Percentiles rank a stretch among this genome's conserved stretches.
phyloP scores from a whole-genome alignment of 2,888 invertebrate genomes.

The Philaethria dido region DNA sequence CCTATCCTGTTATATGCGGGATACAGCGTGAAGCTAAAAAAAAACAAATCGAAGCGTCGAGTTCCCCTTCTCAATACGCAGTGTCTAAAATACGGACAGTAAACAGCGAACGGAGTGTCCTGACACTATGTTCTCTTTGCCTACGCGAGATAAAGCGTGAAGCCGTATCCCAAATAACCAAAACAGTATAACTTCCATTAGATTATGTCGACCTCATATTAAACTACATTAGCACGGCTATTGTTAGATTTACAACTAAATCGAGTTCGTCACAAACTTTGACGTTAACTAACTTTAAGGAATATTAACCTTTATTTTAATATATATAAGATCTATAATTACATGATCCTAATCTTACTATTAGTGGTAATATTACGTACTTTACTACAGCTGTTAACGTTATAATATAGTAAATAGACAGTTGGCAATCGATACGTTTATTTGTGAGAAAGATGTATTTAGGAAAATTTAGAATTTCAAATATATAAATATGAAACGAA shows the following conservation, averaged over 20 bases:
- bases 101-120: too few relatives aligned
- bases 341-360: not conserved
- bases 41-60: too few relatives aligned
- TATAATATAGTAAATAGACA: constrained; percentile 9
- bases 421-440: constrained; percentile 12
- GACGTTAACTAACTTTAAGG: not conserved
- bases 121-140: too few relatives aligned
- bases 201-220: constrained; percentile 20
- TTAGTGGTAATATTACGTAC: constrained; percentile 1
- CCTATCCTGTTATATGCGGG: too few relatives aligned
- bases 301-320: not conserved
- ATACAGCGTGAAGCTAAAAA: too few relatives aligned
- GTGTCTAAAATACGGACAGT: too few relatives aligned
- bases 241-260: constrained; percentile 25
- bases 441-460: not conserved
- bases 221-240: constrained; percentile 22
- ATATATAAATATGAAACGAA: too few relatives aligned
- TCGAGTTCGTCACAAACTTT: constrained; percentile 27
- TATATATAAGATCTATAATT: not conserved
- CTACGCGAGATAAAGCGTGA: too few relatives aligned
- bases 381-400: constrained; percentile 25
- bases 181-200: constrained; percentile 1
- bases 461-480: too few relatives aligned
- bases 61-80: too few relatives aligned
- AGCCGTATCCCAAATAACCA: too few relatives aligned